Evolutionary conservation across 2,888 invertebrate species (phyloP).

Genomic region (Drosophila picticornis): DNA sequence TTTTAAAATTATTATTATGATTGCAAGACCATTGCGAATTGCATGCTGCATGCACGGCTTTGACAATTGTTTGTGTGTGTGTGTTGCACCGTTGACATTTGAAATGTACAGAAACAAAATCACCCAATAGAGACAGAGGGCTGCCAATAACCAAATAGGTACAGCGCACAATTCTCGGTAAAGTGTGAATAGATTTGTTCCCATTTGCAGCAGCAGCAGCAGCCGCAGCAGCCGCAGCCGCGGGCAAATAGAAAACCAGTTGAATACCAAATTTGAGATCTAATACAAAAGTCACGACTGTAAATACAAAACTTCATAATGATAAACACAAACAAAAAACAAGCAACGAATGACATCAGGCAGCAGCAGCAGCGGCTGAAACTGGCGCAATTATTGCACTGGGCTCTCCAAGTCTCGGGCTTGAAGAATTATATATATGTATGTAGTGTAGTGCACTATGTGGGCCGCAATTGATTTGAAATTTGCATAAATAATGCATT

Average conservation of each 20-base stretch:
- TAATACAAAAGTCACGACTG: conserved; percentile 74
- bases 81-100: conserved; percentile 64
- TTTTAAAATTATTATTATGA: conserved; percentile 67
- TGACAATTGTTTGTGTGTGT: conserved; percentile 53
- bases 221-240: conserved; percentile 3
- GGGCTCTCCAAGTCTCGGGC: conserved; percentile 12
- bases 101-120: conserved; percentile 20
- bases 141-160: conserved; percentile 25
- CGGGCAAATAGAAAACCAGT: conserved; percentile 70
- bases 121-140: conserved; percentile 7
- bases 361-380: conserved; percentile 13
- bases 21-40: conserved; percentile 32
- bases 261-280: conserved; percentile 49
- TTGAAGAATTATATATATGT: conserved; percentile 8
- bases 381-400: conserved; percentile 48
- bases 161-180: conserved; percentile 58
- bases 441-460: conserved; percentile 14
- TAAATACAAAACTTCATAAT: conserved; percentile 53
- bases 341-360: conserved; percentile 39
- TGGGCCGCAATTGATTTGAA: conserved; percentile 54
- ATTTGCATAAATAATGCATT: conserved; percentile 66
- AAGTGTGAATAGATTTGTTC: conserved; percentile 77
- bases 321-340: conserved; percentile 57
- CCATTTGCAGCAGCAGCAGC: conserved; percentile 50
- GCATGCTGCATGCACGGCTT: conserved; percentile 71